These are phyloP conservation scores for Styela plicata DNA, from an alignment of 23 tunicate species.

Conservation along the genomic window DNA sequence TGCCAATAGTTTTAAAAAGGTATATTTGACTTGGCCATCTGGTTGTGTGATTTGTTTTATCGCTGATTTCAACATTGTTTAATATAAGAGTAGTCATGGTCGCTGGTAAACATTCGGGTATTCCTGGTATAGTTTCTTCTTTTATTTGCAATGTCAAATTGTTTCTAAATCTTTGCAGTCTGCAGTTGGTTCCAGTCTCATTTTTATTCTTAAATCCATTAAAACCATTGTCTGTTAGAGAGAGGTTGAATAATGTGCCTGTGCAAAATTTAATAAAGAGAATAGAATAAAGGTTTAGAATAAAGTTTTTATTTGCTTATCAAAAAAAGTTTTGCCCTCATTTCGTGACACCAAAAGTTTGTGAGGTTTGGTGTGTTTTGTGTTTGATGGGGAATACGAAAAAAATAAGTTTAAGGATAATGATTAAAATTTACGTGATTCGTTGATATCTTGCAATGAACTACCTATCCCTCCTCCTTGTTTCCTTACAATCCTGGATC, in stretches of 20 bases:
- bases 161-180: neutral
- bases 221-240: neutral
- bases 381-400: too few species aligned
- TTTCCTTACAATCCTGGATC: too few species aligned
- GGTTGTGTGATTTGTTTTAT: neutral
- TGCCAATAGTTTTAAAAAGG: neutral
- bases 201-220: neutral
- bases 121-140: neutral
- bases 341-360: too few species aligned
- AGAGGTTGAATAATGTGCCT: neutral
- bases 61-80: neutral
- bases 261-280: neutral
- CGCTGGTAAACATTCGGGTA: slow-evolving; percentile 5
- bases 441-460: too few species aligned
- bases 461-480: too few species aligned
- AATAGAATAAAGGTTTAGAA: too few species aligned
- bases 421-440: too few species aligned
- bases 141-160: neutral
- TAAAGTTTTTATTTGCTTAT: too few species aligned
- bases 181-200: slow-evolving; percentile 2
- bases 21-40: neutral
- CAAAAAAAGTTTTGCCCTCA: too few species aligned
- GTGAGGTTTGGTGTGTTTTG: too few species aligned
- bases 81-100: neutral
- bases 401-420: too few species aligned